A percentile compares a stretch with the other conserved stretches of the same genome.
Conservation (phyloP, 2,888 invertebrate species). For the Mesoligia furuncula region DNA sequence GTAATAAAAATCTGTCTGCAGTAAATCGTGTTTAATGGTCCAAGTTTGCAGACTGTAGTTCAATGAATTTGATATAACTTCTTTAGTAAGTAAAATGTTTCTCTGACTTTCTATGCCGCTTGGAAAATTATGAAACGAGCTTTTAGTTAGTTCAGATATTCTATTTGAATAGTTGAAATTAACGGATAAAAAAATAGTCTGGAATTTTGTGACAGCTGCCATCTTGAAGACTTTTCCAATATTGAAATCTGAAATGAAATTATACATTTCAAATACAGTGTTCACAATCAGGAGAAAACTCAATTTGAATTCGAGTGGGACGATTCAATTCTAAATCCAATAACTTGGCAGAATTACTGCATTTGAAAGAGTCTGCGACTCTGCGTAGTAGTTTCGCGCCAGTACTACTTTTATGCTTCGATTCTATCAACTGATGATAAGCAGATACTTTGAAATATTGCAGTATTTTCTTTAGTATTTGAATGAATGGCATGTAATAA, state of each 20-base stretch:
- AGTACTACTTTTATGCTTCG: not conserved
- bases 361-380: slow-evolving; percentile 32
- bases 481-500: not conserved
- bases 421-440: slow-evolving; percentile 7
- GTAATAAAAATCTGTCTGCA: slow-evolving; percentile 14
- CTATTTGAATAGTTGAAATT: not conserved
- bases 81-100: not conserved
- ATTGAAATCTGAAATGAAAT: slow-evolving; percentile 19
- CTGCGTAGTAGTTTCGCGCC: slow-evolving; percentile 29
- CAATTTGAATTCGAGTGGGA: slow-evolving; percentile 26
- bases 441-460: not conserved
- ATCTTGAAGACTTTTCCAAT: slow-evolving; percentile 9
- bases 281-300: slow-evolving; percentile 39
- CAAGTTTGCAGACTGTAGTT: slow-evolving; percentile 6
- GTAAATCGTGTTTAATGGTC: slow-evolving; percentile 23
- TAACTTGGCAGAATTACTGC: slow-evolving; percentile 33
- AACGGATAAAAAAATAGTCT: slow-evolving; percentile 8
- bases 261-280: slow-evolving; percentile 35
- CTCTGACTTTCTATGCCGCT: not conserved
- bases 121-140: not conserved
- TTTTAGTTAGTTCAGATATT: slow-evolving; percentile 5
- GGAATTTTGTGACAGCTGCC: slow-evolving; percentile 4
- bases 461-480: not conserved
- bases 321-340: slow-evolving; percentile 45
- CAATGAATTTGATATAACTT: slow-evolving; percentile 7